A percentile compares a stretch with the other conserved stretches of the same genome.
Conservation (phyloP, 2,113 vertebrate species). For the Merops nubicus region DNA sequence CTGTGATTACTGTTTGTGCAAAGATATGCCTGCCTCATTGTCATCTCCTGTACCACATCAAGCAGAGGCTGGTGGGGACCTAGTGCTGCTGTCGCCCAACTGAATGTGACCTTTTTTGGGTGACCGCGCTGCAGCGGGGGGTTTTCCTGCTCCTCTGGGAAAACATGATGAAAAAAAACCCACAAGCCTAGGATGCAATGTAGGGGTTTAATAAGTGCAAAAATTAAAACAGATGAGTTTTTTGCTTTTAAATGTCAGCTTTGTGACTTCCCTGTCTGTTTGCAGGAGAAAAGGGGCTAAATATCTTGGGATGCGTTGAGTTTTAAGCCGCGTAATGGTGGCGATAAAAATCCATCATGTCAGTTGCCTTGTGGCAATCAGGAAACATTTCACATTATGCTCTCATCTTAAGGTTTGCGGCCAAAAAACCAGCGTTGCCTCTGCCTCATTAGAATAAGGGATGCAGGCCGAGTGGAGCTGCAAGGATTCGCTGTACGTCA, state of each 20-base stretch:
- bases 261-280: neutral
- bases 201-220: neutral
- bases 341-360: constrained; percentile 77
- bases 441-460: constrained; percentile 80
- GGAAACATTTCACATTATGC: constrained; percentile 70
- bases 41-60: constrained; percentile 86
- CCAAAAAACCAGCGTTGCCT: constrained; percentile 62
- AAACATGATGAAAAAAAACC: no score
- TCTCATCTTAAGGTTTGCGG: constrained; percentile 74
- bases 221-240: constrained; percentile 17
- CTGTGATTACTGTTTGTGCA: constrained; percentile 84
- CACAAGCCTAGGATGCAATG: neutral
- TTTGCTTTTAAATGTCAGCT: constrained; percentile 4
- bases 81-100: constrained; percentile 64
- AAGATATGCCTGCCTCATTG: constrained; percentile 85
- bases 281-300: neutral
- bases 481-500: constrained; percentile 79
- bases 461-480: constrained; percentile 65
- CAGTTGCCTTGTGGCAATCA: constrained; percentile 84
- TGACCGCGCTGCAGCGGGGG: neutral
- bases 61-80: constrained; percentile 71
- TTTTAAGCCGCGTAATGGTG: constrained; percentile 39
- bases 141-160: constrained; percentile 1
- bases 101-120: constrained; percentile 75
- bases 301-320: constrained; percentile 20